These are phyloP conservation scores for Palythoa grandiflora DNA, from an alignment of 92 coral and sea anemone species.

Conservation along the genomic window DNA sequence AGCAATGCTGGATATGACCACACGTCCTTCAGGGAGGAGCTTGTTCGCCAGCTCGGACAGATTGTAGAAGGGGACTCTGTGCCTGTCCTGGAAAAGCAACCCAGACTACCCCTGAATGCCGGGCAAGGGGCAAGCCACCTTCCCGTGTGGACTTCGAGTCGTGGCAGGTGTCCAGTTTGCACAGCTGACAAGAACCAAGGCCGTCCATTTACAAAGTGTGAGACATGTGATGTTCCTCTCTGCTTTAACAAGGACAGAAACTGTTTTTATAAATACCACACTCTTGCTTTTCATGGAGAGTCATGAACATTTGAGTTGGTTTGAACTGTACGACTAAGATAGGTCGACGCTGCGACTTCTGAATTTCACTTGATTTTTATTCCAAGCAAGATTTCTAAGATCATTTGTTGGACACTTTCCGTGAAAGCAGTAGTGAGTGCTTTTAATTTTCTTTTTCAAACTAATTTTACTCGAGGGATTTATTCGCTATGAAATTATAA, in stretches of 20 bases:
- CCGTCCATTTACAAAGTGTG: constrained; percentile 41
- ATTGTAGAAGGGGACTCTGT: no score
- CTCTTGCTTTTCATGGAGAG: constrained; percentile 48
- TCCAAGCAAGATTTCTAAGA: constrained; percentile 23
- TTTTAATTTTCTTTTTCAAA: constrained; percentile 32
- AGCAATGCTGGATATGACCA: no score
- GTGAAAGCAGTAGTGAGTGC: not conserved
- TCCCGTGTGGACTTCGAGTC: constrained; percentile 31
- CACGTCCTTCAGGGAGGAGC: no score
- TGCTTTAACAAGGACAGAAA: constrained; percentile 55
- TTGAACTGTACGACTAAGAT: constrained; percentile 27
- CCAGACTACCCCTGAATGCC: no score
- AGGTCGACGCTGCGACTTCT: not conserved
- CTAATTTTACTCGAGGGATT: not conserved
- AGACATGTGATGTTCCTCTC: constrained; percentile 44
- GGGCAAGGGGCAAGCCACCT: not conserved
- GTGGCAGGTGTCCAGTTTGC: constrained; percentile 39
- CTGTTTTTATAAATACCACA: constrained; percentile 51
- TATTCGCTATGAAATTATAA: not conserved
- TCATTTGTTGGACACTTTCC: constrained; percentile 36
- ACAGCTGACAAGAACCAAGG: constrained; percentile 30
- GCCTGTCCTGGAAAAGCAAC: no score
- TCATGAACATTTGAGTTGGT: constrained; percentile 21
- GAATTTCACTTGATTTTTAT: constrained; percentile 30
- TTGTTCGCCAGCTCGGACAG: no score